Percentiles rank a stretch among this genome's conserved stretches.
Conservation (phyloP, 2,797 vertebrate genomes). For the Ctenosaura bakeri region DNA sequence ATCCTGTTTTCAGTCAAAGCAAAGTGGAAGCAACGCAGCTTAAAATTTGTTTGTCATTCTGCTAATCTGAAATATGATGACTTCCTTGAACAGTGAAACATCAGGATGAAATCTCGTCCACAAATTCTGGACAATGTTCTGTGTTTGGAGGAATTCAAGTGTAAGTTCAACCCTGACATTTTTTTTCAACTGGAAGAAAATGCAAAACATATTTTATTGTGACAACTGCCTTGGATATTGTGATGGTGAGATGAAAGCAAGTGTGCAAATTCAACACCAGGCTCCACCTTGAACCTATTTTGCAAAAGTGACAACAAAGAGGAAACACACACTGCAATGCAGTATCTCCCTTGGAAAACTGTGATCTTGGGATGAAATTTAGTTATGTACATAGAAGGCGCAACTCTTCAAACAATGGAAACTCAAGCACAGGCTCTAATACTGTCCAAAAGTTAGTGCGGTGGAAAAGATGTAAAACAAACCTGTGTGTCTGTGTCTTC, state of each 20-base stretch:
- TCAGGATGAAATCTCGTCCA: background rate
- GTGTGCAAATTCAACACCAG: background rate
- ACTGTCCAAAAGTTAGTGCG: background rate
- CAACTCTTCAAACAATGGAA: background rate
- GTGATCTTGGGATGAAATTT: background rate
- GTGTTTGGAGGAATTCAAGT: too few relatives aligned
- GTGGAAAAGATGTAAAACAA: background rate
- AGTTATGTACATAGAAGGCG: background rate
- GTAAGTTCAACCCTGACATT: background rate
- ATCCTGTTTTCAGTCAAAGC: background rate
- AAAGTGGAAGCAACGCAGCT: background rate
- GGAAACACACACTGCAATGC: background rate
- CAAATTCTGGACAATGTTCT: background rate
- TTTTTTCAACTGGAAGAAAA: background rate
- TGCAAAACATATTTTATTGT: background rate
- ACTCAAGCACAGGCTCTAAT: background rate
- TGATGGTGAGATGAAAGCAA: background rate
- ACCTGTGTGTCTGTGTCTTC: too few relatives aligned
- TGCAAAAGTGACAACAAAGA: background rate
- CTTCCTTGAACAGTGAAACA: background rate
- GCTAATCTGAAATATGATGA: background rate
- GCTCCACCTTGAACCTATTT: background rate
- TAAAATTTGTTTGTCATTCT: background rate
- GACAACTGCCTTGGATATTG: background rate
- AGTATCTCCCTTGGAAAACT: background rate